Evolutionary conservation across 1,140 invertebrate genomes (phyloP), one percentile per base, ranked within the genome.

Genomic region (Zaprionus tsacasi): DNA sequence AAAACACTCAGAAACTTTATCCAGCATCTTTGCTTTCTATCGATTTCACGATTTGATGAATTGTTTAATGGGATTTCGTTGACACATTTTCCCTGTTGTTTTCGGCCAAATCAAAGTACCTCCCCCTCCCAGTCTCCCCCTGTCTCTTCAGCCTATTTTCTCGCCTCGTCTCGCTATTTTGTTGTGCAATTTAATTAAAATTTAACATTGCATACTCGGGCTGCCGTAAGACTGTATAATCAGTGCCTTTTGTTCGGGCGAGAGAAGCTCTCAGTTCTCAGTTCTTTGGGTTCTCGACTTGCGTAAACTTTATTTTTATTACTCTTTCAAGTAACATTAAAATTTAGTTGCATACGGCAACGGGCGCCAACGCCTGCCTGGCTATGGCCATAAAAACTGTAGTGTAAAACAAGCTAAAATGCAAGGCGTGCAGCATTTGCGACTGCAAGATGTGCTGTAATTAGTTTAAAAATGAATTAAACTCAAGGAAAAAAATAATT

Each of bases 241-340:
- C 83, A 76, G 70, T 72, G 61, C 56, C 70, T 72, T 81, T 81
- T 73, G 75, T 87, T 79, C 63, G 38, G 57, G 36, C 13, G 30
- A 52, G n/a, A 21, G 35, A 11, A 27, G 25, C 21, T 25, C 21
- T 13, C 21, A 1, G 21, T 21, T 45, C 43, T 21, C 38, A 45
- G 36, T 56, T 55, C 63, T 25, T 52, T 43, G n/a, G 27, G 71
- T 89, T 89, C 81, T 70, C 75, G 81, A 79, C 85, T 88, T 75
- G 81, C 80, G 70, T 81, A 88, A 89, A 88, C 67, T 88, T 88
- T 85, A 89, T 89, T 89, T 79, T 89, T 89, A 88, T 88, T 88
- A 85, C 85, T 89, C 85, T 89, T 89, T 88, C 75, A 88, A 88
- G 85, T 89, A 88, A 88, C 80, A 88, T 88, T 89, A 88, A 88